Evolutionary conservation across 2,797 vertebrate species (phyloP), one percentile per base, ranked within the genome.

Genomic region (Austrolebias charrua): DNA sequence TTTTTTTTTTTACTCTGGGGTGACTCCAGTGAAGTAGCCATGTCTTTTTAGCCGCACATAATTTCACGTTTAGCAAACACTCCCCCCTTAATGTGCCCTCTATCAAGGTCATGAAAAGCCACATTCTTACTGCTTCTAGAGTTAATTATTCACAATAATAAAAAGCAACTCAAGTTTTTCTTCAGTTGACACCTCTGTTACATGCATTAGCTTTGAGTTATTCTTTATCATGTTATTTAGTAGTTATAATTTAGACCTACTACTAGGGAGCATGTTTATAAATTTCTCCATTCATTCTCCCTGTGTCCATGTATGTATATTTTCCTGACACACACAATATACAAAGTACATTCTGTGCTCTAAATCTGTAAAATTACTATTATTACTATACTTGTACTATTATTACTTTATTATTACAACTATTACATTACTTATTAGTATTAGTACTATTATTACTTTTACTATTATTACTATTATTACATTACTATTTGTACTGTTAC

Each of bases 1-100:
- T 24, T 24, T n/a, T 69, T 89, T 90, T 90, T 91, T 91, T 90
- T 91, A 90, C 91, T 92, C 90, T 87, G 79, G 90, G 90, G 91
- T 92, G 87, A 91, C 89, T 89, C 79, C 58, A 55, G 75, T 90
- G 85, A 91, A 89, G 85, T 87, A 90, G 86, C 87, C 81, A 77
- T 58, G 78, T 79, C 89, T 86, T 86, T 82, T 86, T 82, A 87
- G 85, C 90, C 82, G 86, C 90, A 90, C 90, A 90, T 91, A 85
- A 91, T 91, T 89, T 90, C 81, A 79, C 81, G 79, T 88, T 91
- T 90, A 90, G 83, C 82, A 83, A 88, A 85, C 60, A 71, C 81
- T 83, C 79, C 66, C 67, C 79, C 83, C 85, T 84, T 85, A 87
- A 85, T 85, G 81, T 82, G 83, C 80, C 68, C 82, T 86, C 81